phyloP scores from a whole-genome alignment of 2,888 invertebrate species.

The Ornithoptera alexandrae region DNA sequence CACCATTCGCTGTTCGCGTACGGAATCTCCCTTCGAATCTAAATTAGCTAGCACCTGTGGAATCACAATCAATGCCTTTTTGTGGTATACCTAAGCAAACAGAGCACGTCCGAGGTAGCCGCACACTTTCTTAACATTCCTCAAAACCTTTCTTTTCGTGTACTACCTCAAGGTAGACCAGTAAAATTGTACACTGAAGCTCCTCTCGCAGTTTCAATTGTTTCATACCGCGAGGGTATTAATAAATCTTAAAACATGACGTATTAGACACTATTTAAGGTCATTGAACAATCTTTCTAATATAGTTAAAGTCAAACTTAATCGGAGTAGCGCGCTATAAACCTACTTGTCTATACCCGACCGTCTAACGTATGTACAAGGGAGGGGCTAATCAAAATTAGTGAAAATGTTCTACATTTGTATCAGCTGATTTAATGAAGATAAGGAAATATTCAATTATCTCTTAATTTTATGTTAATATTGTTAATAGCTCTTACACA shows the following conservation, averaged over 20 bases:
- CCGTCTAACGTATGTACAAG: conserved; percentile 6
- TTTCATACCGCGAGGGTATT: too few relatives aligned
- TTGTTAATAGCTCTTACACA: background rate
- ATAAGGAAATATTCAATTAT: conserved; percentile 10
- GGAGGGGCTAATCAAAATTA: conserved; percentile 22
- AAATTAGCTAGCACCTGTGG: conserved; percentile 61
- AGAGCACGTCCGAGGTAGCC: conserved; percentile 51
- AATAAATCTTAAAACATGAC: too few relatives aligned
- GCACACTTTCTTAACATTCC: conserved; percentile 67
- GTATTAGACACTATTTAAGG: conserved; percentile 2
- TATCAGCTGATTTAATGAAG: conserved; percentile 10
- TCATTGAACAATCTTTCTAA: conserved; percentile 15
- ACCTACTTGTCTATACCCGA: conserved; percentile 23
- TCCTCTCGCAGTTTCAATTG: too few relatives aligned
- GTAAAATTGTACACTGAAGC: background rate
- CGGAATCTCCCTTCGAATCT: conserved; percentile 64
- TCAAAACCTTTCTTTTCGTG: conserved; percentile 28
- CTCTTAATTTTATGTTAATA: background rate
- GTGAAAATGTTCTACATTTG: conserved; percentile 26
- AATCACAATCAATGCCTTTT: conserved; percentile 58
- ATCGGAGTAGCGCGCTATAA: conserved; percentile 22
- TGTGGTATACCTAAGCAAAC: conserved; percentile 52
- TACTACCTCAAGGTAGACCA: conserved; percentile 7
- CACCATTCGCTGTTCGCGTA: conserved; percentile 36
- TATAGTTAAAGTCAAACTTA: conserved; percentile 10